Evolutionary conservation across 2,888 invertebrate genomes (phyloP).

Genomic region (Dynastes tityus): DNA sequence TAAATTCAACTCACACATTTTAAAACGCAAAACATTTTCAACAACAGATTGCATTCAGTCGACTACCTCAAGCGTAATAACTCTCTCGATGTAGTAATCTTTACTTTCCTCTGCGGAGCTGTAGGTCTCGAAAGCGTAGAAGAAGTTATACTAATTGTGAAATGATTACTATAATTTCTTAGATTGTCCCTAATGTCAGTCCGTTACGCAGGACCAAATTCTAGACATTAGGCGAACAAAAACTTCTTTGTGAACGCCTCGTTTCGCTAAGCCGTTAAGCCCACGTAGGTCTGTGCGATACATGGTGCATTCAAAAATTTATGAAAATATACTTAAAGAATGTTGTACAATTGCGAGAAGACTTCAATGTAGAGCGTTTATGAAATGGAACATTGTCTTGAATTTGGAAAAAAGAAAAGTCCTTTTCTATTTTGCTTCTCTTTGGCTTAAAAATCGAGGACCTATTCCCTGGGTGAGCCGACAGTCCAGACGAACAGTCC

Average conservation of each 20-base stretch:
- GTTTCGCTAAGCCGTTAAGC: not conserved
- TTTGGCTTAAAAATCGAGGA: no score
- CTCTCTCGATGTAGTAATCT: conserved; percentile 1
- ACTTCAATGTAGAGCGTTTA: no score
- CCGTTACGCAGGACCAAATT: conserved; percentile 10
- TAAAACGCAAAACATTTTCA: conserved; percentile 5
- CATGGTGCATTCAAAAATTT: not conserved
- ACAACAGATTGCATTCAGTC: conserved; percentile 19
- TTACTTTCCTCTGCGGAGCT: not conserved
- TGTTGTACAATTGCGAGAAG: no score
- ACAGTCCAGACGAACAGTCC: no score
- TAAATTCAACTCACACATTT: not conserved
- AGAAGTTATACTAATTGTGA: conserved; percentile 14
- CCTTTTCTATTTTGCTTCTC: no score
- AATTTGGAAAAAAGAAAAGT: no score
- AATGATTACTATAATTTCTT: conserved; percentile 31
- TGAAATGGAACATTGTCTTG: no score
- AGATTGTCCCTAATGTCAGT: conserved; percentile 19
- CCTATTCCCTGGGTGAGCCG: no score
- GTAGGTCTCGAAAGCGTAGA: conserved; percentile 1
- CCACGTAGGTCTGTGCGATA: no score
- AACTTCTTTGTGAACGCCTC: not conserved
- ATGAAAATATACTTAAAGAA: not conserved
- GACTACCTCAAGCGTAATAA: conserved; percentile 15
- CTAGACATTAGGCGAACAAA: conserved; percentile 5